Percentiles rank a stretch among this genome's conserved stretches.
Evolutionary conservation across 2,797 vertebrate species (phyloP).

Genomic region (Heliangelus exortis): DNA sequence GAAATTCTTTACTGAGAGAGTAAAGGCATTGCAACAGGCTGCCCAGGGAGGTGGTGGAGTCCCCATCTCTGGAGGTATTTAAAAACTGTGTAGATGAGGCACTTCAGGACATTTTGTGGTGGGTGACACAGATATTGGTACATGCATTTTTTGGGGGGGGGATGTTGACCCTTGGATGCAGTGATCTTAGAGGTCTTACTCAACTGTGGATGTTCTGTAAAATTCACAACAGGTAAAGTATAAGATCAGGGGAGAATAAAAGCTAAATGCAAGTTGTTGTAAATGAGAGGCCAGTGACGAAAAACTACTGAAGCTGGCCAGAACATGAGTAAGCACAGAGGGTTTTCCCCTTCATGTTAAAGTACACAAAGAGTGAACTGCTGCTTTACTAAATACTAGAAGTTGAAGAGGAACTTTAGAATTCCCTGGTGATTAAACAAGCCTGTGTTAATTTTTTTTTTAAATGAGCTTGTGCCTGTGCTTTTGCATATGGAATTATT

Average conservation of each 20-base stretch:
- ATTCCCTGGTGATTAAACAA: conserved; percentile 12
- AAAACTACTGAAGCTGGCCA: background rate
- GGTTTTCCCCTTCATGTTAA: background rate
- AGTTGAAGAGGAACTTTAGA: background rate
- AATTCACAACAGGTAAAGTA: background rate
- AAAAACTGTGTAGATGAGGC: no score
- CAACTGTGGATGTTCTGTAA: no score
- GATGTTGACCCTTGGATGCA: no score
- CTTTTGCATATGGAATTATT: background rate
- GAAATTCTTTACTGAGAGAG: no score
- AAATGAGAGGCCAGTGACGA: background rate
- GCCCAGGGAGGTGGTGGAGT: no score
- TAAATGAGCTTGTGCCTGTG: background rate
- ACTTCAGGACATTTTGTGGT: no score
- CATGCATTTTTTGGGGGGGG: no score
- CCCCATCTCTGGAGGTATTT: no score
- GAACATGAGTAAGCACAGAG: background rate
- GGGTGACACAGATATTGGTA: no score
- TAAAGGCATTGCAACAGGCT: no score
- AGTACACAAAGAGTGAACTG: background rate
- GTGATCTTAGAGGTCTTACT: no score
- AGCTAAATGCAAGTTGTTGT: background rate
- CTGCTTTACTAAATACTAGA: background rate
- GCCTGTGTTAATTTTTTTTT: background rate
- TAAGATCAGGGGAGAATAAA: background rate